A percentile compares a stretch with the other conserved stretches of the same genome.
Conservation (phyloP, 1,140 invertebrate genomes). For the Mactra quadrangularis region DNA sequence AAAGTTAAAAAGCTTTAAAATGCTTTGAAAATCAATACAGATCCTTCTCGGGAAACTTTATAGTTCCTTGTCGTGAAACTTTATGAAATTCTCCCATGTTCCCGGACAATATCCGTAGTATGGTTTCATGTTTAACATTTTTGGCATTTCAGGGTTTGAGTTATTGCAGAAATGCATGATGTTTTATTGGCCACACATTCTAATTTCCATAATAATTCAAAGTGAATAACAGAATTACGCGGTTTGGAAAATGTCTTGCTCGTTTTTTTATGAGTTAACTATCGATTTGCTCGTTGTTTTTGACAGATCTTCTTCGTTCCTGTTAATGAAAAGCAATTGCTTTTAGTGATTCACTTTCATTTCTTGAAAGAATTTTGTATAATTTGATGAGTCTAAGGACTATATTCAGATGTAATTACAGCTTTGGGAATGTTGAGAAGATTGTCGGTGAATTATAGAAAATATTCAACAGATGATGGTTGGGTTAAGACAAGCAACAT, state of each 20-base stretch:
- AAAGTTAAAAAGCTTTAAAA: too few species aligned
- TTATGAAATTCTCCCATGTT: slow-evolving; percentile 34
- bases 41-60: not conserved
- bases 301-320: slow-evolving; percentile 26
- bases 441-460: too few species aligned
- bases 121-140: slow-evolving; percentile 38
- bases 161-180: slow-evolving; percentile 56
- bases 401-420: too few species aligned
- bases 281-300: slow-evolving; percentile 48
- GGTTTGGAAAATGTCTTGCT: slow-evolving; percentile 49
- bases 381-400: too few species aligned
- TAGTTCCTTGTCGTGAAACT: slow-evolving; percentile 1
- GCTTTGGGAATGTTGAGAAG: too few species aligned
- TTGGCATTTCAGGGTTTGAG: slow-evolving; percentile 32
- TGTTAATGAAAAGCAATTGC: slow-evolving; percentile 49
- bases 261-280: slow-evolving; percentile 44
- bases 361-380: not conserved
- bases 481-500: too few species aligned
- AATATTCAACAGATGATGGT: too few species aligned
- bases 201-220: slow-evolving; percentile 61
- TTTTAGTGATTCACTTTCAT: slow-evolving; percentile 30
- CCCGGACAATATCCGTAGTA: slow-evolving; percentile 26
- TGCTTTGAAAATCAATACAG: not conserved
- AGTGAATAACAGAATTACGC: slow-evolving; percentile 58
- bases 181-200: slow-evolving; percentile 47